Evolutionary conservation across 1,140 invertebrate genomes (phyloP).

Genomic region (Plectus sambesii): DNA sequence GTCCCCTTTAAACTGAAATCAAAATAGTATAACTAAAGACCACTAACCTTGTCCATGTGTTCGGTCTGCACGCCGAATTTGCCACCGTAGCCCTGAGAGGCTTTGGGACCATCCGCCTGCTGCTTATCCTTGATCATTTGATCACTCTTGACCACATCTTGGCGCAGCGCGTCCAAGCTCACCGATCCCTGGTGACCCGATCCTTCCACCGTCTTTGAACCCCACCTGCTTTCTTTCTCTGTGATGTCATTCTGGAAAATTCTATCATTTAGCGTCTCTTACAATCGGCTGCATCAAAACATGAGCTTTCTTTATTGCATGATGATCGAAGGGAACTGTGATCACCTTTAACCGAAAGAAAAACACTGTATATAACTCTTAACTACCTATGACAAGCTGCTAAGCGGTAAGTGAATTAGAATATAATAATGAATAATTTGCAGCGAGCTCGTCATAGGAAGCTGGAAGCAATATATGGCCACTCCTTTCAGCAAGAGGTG

Average conservation of each 20-base stretch:
- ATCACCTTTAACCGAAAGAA: conserved; percentile 17
- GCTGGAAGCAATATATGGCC: too few relatives aligned
- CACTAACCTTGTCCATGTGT: conserved; percentile 60
- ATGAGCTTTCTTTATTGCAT: too few relatives aligned
- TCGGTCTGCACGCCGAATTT: conserved; percentile 79
- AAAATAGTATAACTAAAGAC: conserved; percentile 10
- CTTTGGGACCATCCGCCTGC: conserved; percentile 60
- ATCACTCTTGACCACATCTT: conserved; percentile 47
- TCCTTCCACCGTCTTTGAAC: conserved; percentile 50
- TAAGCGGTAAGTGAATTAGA: too few relatives aligned
- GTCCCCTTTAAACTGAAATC: too few relatives aligned
- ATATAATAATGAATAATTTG: too few relatives aligned
- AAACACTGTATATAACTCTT: too few relatives aligned
- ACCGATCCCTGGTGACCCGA: conserved; percentile 48
- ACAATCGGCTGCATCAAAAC: too few relatives aligned
- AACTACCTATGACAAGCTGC: too few relatives aligned
- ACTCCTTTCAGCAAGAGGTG: too few relatives aligned
- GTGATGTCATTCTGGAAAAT: conserved; percentile 48
- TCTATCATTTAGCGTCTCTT: too few relatives aligned
- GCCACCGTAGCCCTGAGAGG: conserved; percentile 70
- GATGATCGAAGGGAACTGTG: not conserved
- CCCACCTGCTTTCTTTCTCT: conserved; percentile 52
- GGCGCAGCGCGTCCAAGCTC: conserved; percentile 26
- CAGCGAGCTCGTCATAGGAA: too few relatives aligned
- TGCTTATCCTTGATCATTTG: conserved; percentile 63